Evolutionary conservation across 2,113 vertebrate species (phyloP), one percentile per base, ranked within the genome.

Genomic region (Cololabis saira): DNA sequence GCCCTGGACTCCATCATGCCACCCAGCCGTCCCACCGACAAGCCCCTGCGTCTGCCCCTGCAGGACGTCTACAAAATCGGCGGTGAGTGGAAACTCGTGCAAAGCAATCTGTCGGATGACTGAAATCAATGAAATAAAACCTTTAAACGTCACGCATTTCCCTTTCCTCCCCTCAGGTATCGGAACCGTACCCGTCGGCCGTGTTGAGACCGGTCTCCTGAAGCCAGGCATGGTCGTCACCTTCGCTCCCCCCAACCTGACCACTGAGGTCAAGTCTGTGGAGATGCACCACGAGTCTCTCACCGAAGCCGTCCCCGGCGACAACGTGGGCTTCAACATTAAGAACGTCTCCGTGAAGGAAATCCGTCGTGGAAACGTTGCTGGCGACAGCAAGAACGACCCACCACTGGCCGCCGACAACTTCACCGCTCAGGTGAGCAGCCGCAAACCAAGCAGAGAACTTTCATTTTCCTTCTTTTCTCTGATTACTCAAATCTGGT

Each of bases 241-340:
- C 72, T 94, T 94, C 8, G 92, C 93, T 53, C 93, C 93, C 40
- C 86, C 89, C 61, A 93, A 92, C 58, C 54, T 94, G 66, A 93
- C 93, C 87, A 94, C 93, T 80, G 93, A 94, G 80, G 93, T 94
- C 2, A 94, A 94, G 86, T 94, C 93, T 13, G 93, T 94, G 72
- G 93, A 94, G 82, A 94, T 94, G 93, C 93, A 94, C 82, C 93
- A 94, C 47, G 93, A 94, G 84, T 79, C 92, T 61, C 85, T 94
- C 65, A 1, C 81, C 0, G 92, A 94, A 50, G 93, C 93, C 56
- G 13, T 90, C 1, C 93, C 93, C 1, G 93, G 93, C 1, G 93
- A 94, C 86, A 94, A 94, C 12, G 92, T 94, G 0, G 93, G 93
- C 68, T 94, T 94, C 87, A 94, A 94, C 42, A 47, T 94, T 51